Percentiles rank a stretch among this genome's conserved stretches.
Evolutionary conservation across 1,140 invertebrate species (phyloP).

Genomic region (Eupristina koningsbergeri): DNA sequence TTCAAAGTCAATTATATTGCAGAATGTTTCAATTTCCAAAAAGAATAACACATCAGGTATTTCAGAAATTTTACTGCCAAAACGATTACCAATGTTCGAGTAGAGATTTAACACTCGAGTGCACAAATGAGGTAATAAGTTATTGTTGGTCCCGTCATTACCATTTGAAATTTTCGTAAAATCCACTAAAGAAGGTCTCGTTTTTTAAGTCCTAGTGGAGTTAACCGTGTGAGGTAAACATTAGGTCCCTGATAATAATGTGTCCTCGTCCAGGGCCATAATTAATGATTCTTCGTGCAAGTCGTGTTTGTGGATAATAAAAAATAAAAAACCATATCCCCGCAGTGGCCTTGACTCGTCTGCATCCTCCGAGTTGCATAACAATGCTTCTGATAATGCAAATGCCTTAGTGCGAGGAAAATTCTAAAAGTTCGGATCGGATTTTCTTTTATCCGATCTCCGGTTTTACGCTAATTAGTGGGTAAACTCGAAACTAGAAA

Average conservation of each 20-base stretch:
- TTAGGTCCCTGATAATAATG: background rate
- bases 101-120: background rate
- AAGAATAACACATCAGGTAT: no score
- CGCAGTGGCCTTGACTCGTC: constrained; percentile 7
- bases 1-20: no score
- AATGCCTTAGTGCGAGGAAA: background rate
- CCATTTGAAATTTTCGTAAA: background rate
- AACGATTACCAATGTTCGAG: background rate
- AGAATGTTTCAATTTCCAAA: no score
- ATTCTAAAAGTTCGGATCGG: background rate
- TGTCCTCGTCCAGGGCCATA: background rate
- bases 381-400: background rate
- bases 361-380: constrained; percentile 28
- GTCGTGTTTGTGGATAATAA: background rate
- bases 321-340: background rate
- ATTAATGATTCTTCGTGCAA: constrained; percentile 31
- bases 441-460: background rate
- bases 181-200: background rate
- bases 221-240: no score
- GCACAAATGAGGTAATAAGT: background rate
- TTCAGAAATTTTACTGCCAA: no score
- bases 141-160: no score
- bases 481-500: background rate
- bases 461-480: background rate
- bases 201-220: background rate